Conservation (phyloP, 2,797 vertebrate species). For the Falco columbarius region DNA sequence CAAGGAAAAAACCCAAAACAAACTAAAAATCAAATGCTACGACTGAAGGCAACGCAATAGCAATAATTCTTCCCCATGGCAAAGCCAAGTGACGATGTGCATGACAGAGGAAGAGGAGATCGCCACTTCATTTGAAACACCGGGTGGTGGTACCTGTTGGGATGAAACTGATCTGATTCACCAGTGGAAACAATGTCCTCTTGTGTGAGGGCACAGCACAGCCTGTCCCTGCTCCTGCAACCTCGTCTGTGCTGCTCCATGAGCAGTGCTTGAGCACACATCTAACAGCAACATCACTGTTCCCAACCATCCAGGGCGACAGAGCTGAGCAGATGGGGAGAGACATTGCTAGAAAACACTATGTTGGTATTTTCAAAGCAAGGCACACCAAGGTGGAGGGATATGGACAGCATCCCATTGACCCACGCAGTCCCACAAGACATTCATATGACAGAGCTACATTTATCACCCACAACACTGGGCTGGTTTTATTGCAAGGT, state of each 20-base stretch:
- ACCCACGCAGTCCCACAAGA: neutral
- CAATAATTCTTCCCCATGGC: neutral
- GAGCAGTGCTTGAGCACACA: neutral
- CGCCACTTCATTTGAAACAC: neutral
- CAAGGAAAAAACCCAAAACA: neutral
- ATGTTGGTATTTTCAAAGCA: neutral
- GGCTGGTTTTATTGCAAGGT: neutral
- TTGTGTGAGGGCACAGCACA: neutral
- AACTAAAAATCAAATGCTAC: neutral
- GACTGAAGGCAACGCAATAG: neutral
- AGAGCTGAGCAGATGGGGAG: neutral
- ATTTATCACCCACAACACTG: neutral
- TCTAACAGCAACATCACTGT: neutral
- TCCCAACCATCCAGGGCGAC: neutral
- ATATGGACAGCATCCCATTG: fast-evolving
- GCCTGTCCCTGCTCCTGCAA: neutral
- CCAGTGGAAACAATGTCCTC: neutral
- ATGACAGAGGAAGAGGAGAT: neutral
- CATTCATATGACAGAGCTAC: fast-evolving
- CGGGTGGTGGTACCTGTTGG: neutral
- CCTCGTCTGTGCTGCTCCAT: fast-evolving
- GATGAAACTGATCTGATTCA: neutral
- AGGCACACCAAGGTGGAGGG: neutral
- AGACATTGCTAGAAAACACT: neutral
- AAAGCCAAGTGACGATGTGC: neutral